phyloP scores from a whole-genome alignment of 35 echinoderm and acorn worm species.

The Strongylocentrotus purpuratus region DNA sequence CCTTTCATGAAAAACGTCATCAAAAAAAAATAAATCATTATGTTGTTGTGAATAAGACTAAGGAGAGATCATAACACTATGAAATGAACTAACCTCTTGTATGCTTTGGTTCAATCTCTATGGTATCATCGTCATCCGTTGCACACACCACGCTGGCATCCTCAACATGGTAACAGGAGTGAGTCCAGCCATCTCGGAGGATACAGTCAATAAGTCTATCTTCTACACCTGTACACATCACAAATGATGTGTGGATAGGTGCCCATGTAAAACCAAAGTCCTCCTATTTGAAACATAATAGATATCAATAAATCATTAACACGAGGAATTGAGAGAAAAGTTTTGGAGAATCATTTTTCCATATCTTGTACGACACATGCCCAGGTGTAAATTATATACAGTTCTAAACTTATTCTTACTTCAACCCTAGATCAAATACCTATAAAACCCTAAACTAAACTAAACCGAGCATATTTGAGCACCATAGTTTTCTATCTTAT shows the following conservation, averaged over 20 bases:
- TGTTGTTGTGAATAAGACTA: too few relatives aligned
- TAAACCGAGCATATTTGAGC: too few relatives aligned
- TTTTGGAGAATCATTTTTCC: too few relatives aligned
- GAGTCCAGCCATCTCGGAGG: constrained; percentile 27
- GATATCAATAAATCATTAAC: not conserved
- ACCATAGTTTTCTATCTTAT: too few relatives aligned
- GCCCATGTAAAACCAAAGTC: constrained; percentile 1
- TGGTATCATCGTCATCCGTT: not conserved
- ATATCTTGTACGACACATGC: too few relatives aligned
- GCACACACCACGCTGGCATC: constrained; percentile 33
- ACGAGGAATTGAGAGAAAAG: not conserved
- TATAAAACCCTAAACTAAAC: too few relatives aligned
- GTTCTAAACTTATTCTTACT: too few relatives aligned
- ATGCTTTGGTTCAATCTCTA: not conserved
- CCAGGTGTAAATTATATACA: too few relatives aligned
- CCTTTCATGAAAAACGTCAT: too few relatives aligned
- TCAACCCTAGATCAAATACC: too few relatives aligned
- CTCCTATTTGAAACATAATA: not conserved
- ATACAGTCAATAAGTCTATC: not conserved
- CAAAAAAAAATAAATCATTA: too few relatives aligned
- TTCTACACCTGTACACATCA: constrained; percentile 34
- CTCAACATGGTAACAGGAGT: constrained; percentile 33
- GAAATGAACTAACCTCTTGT: not conserved
- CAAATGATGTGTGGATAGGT: constrained; percentile 23
- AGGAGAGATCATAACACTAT: too few relatives aligned